These are phyloP conservation scores for Lepilemur septentrionalis DNA, from an alignment of 2,797 vertebrate genomes.

Conservation along the genomic window DNA sequence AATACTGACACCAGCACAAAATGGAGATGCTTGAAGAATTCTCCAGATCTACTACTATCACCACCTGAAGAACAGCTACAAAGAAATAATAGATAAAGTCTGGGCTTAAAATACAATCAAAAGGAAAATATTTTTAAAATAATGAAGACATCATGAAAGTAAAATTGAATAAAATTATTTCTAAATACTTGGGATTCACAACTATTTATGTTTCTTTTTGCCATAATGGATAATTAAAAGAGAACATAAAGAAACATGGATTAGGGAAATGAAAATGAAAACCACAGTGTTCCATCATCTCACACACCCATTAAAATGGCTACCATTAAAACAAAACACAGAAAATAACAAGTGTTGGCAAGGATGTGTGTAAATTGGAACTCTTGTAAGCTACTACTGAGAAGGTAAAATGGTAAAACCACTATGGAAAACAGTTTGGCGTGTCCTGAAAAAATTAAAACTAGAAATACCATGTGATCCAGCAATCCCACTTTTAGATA, in stretches of 20 bases:
- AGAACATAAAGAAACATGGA: neutral
- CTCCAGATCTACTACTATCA: conserved; percentile 67
- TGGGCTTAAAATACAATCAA: neutral
- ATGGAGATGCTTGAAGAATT: conserved; percentile 70
- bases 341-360: neutral
- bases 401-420: neutral
- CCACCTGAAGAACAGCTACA: conserved; percentile 70
- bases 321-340: neutral
- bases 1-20: conserved; percentile 84
- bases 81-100: neutral
- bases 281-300: neutral
- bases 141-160: neutral
- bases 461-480: neutral
- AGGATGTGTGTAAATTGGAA: neutral
- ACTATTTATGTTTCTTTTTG: neutral
- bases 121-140: neutral
- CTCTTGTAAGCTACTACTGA: neutral
- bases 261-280: neutral
- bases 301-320: neutral
- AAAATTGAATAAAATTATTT: neutral
- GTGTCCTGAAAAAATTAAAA: neutral
- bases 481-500: neutral
- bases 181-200: neutral
- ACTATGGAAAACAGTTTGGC: neutral
- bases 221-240: neutral